Evolutionary conservation across 2,113 vertebrate genomes (phyloP).

Genomic region (Epinephelus cyanopodus): DNA sequence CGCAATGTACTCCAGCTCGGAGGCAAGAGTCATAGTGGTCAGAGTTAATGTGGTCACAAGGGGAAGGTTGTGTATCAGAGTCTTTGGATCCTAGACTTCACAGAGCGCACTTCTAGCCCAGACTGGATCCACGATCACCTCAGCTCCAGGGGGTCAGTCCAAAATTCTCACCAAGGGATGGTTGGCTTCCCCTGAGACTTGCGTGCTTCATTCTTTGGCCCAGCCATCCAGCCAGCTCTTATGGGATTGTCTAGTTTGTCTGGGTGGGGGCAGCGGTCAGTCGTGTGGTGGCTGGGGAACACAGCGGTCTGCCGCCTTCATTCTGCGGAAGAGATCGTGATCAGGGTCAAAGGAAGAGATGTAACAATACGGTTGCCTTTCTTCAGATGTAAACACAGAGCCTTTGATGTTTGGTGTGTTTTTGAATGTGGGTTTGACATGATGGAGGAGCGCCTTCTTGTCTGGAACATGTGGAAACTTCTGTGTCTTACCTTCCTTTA

Average conservation of each 20-base stretch:
- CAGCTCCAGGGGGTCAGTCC: background rate
- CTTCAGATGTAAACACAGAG: constrained; percentile 42
- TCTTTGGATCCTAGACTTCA: constrained; percentile 17
- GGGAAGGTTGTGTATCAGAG: background rate
- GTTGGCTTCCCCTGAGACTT: constrained; percentile 52
- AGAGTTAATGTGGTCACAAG: constrained; percentile 7
- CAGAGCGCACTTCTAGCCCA: constrained; percentile 11
- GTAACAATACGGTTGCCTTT: constrained; percentile 50
- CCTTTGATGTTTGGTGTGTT: constrained; percentile 50
- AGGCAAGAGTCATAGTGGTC: constrained; percentile 19
- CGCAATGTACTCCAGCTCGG: constrained; percentile 2
- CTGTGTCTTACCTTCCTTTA: constrained; percentile 23
- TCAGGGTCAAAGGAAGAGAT: constrained; percentile 55
- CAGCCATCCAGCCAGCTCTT: constrained; percentile 52
- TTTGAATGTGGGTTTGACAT: constrained; percentile 53
- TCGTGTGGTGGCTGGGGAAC: constrained; percentile 54
- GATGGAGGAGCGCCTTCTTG: constrained; percentile 19
- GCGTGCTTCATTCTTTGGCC: constrained; percentile 46
- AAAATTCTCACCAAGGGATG: constrained; percentile 38
- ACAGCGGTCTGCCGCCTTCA: constrained; percentile 46
- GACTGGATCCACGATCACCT: constrained; percentile 26
- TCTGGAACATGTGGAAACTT: constrained; percentile 34
- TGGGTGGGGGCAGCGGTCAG: constrained; percentile 59
- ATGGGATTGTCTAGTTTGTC: constrained; percentile 59
- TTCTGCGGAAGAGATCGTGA: constrained; percentile 45